Percentiles rank a stretch among this genome's conserved stretches.
These are phyloP conservation scores for Acanthacorydalis orientalis DNA, from an alignment of 2,888 invertebrate genomes.

Conservation along the genomic window DNA sequence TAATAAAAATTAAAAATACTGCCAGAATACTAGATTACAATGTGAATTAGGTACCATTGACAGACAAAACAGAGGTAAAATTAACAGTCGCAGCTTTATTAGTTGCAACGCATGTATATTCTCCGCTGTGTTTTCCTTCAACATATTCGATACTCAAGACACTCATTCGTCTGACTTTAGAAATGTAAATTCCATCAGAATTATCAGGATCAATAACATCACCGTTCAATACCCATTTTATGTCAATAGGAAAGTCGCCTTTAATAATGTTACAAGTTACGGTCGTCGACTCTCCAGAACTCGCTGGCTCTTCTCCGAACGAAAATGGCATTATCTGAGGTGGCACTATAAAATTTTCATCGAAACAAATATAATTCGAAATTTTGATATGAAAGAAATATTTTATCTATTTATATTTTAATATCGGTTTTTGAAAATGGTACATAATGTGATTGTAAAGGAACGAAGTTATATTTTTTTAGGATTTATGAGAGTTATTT, in stretches of 20 bases:
- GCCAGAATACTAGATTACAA: no score
- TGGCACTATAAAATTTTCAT: constrained; percentile 30
- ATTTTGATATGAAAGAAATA: no score
- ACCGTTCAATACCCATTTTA: constrained; percentile 57
- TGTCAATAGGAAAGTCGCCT: constrained; percentile 62
- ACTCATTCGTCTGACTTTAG: constrained; percentile 42
- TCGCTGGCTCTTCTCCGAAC: constrained; percentile 59
- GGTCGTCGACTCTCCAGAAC: constrained; percentile 60
- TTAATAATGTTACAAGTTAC: constrained; percentile 59
- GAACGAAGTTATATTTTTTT: no score
- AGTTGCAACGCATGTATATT: constrained; percentile 57
- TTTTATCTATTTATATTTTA: no score
- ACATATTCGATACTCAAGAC: constrained; percentile 48
- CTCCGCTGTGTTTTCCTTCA: constrained; percentile 51
- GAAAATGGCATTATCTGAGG: constrained; percentile 56
- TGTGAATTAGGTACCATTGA: constrained; percentile 37
- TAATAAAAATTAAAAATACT: no score
- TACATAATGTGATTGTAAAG: no score
- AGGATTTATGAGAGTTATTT: no score
- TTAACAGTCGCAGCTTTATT: constrained; percentile 49
- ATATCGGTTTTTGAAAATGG: no score
- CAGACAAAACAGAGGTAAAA: constrained; percentile 42
- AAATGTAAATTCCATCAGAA: constrained; percentile 27
- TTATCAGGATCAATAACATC: constrained; percentile 15
- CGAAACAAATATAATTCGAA: not conserved